A percentile compares a stretch with the other conserved stretches of the same genome.
phyloP scores from a whole-genome alignment of 2,888 invertebrate species.

The Hirtodrosophila confusa region DNA sequence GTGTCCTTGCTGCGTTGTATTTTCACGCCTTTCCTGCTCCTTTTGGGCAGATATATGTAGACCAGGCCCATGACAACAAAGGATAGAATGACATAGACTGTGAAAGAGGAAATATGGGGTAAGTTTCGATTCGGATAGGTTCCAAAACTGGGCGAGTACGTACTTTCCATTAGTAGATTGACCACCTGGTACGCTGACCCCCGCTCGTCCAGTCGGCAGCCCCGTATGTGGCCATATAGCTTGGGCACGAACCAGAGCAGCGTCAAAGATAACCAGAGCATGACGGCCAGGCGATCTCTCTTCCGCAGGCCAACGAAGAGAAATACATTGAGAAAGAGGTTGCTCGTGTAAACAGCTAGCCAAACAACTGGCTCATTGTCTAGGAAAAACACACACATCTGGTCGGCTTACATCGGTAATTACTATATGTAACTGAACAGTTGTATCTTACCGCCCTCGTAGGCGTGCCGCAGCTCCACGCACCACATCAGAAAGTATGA shows the following conservation, averaged over 20 bases:
- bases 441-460: conserved; percentile 29
- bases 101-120: not conserved
- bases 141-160: conserved; percentile 2
- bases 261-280: conserved; percentile 46
- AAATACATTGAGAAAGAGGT: conserved; percentile 46
- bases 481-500: conserved; percentile 54
- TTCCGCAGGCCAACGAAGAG: conserved; percentile 54
- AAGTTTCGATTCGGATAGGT: not conserved
- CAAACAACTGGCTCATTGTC: conserved; percentile 47
- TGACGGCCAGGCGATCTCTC: conserved; percentile 48
- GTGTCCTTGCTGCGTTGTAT: not conserved
- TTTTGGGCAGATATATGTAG: conserved; percentile 27
- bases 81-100: conserved; percentile 45
- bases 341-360: conserved; percentile 41
- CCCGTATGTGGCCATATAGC: conserved; percentile 34
- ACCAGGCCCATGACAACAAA: conserved; percentile 32
- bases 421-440: not conserved
- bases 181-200: conserved; percentile 39
- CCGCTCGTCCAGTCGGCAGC: conserved; percentile 34
- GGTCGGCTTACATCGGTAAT: too few species aligned
- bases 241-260: conserved; percentile 48
- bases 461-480: conserved; percentile 32
- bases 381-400: not conserved
- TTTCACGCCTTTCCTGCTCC: not conserved
- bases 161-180: conserved; percentile 45